phyloP scores from a whole-genome alignment of 2,888 invertebrate species.

The Cremastobaeus sp. region DNA sequence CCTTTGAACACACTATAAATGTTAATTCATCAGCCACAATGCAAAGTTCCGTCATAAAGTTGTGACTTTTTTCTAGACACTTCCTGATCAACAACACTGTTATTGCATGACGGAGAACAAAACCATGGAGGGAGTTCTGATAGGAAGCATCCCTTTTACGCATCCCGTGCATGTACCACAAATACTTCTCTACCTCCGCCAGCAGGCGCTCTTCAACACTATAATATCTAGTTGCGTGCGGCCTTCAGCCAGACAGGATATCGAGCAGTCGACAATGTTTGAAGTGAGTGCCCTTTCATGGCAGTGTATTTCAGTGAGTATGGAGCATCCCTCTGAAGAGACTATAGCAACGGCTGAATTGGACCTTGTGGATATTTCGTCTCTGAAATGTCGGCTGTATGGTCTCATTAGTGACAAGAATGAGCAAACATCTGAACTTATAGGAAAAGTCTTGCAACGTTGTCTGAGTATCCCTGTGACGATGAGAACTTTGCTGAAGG shows the following conservation, averaged over 20 bases:
- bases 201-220: constrained; percentile 95
- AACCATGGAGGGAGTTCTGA: constrained; percentile 86
- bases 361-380: constrained; percentile 88
- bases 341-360: constrained; percentile 95
- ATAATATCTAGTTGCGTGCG: constrained; percentile 93
- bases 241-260: constrained; percentile 86
- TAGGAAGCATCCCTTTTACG: constrained; percentile 92
- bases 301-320: constrained; percentile 91
- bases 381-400: constrained; percentile 88
- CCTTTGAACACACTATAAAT: too few relatives aligned
- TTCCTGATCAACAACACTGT: constrained; percentile 96
- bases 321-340: constrained; percentile 90
- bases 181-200: constrained; percentile 89
- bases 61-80: constrained; percentile 81
- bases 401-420: constrained; percentile 77
- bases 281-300: constrained; percentile 94
- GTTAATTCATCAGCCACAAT: too few relatives aligned
- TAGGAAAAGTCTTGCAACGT: constrained; percentile 88
- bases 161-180: constrained; percentile 95
- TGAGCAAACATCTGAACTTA: constrained; percentile 80
- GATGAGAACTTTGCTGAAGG: constrained; percentile 90
- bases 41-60: too few relatives aligned
- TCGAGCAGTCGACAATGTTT: constrained; percentile 90
- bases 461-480: constrained; percentile 96
- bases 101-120: constrained; percentile 93